Conservation (phyloP, 1,140 invertebrate species). For the Adoxophyes honmai region DNA sequence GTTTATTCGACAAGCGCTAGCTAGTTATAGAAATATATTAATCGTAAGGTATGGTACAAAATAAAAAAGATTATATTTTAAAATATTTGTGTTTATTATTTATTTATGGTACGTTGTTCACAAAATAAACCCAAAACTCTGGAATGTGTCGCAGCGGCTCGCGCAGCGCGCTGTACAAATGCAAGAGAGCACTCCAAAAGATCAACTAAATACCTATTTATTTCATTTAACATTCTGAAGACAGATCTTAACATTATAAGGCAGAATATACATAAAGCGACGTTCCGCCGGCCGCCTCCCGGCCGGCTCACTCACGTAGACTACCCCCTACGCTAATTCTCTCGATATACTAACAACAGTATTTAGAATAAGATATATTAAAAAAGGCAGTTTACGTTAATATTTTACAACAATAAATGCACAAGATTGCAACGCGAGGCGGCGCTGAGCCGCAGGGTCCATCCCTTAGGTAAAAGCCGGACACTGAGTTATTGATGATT, state of each 20-base stretch:
- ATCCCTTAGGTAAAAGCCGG: too few species aligned
- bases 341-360: conserved; percentile 25
- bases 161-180: not conserved
- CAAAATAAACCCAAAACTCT: conserved; percentile 30
- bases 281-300: not conserved
- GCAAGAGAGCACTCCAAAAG: not conserved
- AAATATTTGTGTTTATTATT: conserved; percentile 37
- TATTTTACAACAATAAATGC: conserved; percentile 8
- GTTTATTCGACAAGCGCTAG: conserved; percentile 14
- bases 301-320: not conserved
- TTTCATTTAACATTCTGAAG: conserved; percentile 7
- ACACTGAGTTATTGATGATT: too few species aligned
- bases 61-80: conserved; percentile 40
- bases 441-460: not conserved
- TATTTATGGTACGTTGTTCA: conserved; percentile 23
- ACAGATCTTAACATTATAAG: conserved; percentile 13
- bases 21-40: conserved; percentile 18
- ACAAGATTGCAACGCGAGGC: not conserved
- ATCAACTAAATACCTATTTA: not conserved
- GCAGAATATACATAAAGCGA: conserved; percentile 9
- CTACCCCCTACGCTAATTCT: conserved; percentile 18
- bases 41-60: conserved; percentile 29
- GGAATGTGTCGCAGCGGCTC: conserved; percentile 36
- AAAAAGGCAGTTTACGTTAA: conserved; percentile 7
- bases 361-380: conserved; percentile 15